Percentiles rank a stretch among this genome's conserved stretches.
phyloP scores from a whole-genome alignment of 2,888 invertebrate species.

The Dinocampus coccinellae region DNA sequence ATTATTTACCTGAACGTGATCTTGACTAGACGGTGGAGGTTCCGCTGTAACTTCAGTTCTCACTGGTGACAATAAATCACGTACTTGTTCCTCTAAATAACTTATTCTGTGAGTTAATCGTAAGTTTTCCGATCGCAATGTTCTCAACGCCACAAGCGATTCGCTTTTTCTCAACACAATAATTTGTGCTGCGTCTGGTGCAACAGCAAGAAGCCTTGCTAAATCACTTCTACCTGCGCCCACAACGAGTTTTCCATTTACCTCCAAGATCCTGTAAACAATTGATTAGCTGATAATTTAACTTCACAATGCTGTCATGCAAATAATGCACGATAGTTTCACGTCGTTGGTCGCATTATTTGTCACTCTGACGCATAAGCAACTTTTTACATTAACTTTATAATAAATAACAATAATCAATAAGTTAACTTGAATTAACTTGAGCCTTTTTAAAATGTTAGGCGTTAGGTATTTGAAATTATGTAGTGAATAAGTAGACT shows the following conservation, averaged over 20 bases:
- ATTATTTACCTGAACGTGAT: conserved; percentile 61
- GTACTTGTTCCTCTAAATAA: conserved; percentile 89
- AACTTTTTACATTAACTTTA: not conserved
- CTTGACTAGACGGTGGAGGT: conserved; percentile 53
- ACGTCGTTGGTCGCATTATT: not conserved
- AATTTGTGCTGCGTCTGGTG: conserved; percentile 76
- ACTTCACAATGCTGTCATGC: not conserved
- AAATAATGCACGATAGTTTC: not conserved
- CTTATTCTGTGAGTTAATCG: conserved; percentile 89
- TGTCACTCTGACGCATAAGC: not conserved
- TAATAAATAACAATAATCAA: not conserved
- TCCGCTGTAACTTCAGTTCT: conserved; percentile 52
- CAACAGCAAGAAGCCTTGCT: conserved; percentile 75
- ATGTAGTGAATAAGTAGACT: not conserved
- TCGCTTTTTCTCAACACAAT: conserved; percentile 73
- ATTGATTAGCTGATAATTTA: conserved; percentile 25
- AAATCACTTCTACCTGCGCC: conserved; percentile 80
- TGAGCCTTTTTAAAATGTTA: not conserved
- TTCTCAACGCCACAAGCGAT: conserved; percentile 61
- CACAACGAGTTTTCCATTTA: conserved; percentile 83
- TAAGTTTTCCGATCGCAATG: conserved; percentile 82
- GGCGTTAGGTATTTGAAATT: not conserved
- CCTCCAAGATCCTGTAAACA: conserved; percentile 79
- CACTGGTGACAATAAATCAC: conserved; percentile 60
- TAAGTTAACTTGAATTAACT: not conserved